phyloP scores from a whole-genome alignment of 2,888 invertebrate species.

The Eristalis tenax region DNA sequence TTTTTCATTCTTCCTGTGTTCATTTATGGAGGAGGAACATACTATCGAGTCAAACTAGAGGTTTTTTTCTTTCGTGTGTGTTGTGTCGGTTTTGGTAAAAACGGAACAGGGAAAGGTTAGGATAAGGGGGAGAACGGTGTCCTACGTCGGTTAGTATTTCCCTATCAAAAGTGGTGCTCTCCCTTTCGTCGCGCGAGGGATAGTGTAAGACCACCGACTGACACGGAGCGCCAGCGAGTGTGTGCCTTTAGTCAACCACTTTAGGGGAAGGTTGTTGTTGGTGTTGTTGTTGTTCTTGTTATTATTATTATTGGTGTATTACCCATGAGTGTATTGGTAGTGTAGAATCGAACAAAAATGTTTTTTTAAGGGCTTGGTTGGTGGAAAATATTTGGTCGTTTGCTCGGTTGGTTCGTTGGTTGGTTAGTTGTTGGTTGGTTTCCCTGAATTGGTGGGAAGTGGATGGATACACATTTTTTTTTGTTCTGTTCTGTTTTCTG shows the following conservation, averaged over 20 bases:
- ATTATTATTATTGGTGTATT: constrained; percentile 22
- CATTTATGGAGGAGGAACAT: constrained; percentile 51
- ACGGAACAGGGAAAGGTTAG: constrained; percentile 27
- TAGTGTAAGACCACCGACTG: neutral
- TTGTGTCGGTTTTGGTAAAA: constrained; percentile 51
- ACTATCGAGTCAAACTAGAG: constrained; percentile 25
- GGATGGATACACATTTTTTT: constrained; percentile 18
- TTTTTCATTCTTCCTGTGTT: constrained; percentile 35
- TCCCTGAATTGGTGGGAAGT: constrained; percentile 63
- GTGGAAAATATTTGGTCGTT: constrained; percentile 68
- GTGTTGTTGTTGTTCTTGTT: neutral
- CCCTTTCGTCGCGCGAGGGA: constrained; percentile 24
- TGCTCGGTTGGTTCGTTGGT: constrained; percentile 25
- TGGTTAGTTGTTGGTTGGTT: neutral
- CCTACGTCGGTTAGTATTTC: constrained; percentile 54
- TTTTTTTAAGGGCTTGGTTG: constrained; percentile 71
- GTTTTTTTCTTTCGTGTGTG: constrained; percentile 14
- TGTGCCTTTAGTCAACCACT: constrained; percentile 30
- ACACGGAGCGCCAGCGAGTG: neutral
- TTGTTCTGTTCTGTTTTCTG: too few relatives aligned
- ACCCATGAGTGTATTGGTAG: constrained; percentile 59
- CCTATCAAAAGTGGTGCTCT: constrained; percentile 37
- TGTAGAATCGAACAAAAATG: constrained; percentile 61
- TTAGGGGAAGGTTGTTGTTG: constrained; percentile 62
- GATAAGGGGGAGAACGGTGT: constrained; percentile 35